These are phyloP conservation scores for Hermaeophaga mercurialis DNA, from an alignment of 2,888 invertebrate genomes.

Conservation along the genomic window DNA sequence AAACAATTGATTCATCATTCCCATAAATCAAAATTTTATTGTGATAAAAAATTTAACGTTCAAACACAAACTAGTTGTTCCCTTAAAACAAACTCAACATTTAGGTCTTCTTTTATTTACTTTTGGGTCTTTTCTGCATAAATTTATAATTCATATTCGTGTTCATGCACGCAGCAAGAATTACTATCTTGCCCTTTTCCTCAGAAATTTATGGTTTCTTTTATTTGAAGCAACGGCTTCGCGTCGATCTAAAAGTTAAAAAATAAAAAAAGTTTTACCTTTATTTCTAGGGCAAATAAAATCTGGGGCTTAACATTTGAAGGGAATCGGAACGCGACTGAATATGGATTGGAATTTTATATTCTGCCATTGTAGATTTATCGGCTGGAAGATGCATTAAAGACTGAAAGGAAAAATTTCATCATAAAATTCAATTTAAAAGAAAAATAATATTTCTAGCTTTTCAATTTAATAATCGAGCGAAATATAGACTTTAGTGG, in stretches of 20 bases:
- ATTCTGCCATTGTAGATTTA: constrained; percentile 21
- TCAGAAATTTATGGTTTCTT: background rate
- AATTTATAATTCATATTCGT: too few relatives aligned
- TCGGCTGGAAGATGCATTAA: constrained; percentile 11
- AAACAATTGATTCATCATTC: too few relatives aligned
- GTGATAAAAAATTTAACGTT: too few relatives aligned
- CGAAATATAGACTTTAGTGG: too few relatives aligned
- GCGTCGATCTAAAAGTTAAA: constrained; percentile 3
- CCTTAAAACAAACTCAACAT: too few relatives aligned
- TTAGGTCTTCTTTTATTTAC: too few relatives aligned
- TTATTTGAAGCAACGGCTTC: constrained; percentile 1
- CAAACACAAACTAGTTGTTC: too few relatives aligned
- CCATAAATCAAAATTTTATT: too few relatives aligned
- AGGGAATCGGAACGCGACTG: constrained; percentile 6
- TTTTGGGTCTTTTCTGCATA: too few relatives aligned
- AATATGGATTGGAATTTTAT: constrained; percentile 15
- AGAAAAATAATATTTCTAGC: background rate
- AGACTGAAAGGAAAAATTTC: constrained; percentile 1
- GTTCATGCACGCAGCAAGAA: too few relatives aligned
- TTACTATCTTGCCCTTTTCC: too few relatives aligned
- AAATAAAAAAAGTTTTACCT: constrained; percentile 1
- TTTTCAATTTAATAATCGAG: background rate
- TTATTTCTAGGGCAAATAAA: constrained; percentile 21
- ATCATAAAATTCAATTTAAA: constrained; percentile 1
- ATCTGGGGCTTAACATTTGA: constrained; percentile 12